phyloP scores from a whole-genome alignment of 2,113 vertebrate species.

The Chamaea fasciata region DNA sequence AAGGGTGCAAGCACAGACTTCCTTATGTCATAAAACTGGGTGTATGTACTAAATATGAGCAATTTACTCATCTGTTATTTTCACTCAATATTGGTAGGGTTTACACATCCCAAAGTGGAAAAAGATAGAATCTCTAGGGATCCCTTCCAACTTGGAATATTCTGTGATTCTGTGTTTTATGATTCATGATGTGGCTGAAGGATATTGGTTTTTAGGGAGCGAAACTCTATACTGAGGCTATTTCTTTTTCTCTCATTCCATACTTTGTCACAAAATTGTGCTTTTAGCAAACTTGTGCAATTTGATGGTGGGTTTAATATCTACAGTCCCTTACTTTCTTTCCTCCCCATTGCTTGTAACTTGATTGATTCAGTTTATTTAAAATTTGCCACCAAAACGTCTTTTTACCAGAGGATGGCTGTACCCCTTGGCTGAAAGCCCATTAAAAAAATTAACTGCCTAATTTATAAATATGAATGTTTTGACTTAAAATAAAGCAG shows the following conservation, averaged over 20 bases:
- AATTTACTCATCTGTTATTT: neutral
- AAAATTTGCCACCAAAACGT: neutral
- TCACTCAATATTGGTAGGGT: neutral
- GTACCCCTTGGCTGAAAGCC: neutral
- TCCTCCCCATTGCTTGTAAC: neutral
- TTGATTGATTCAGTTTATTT: neutral
- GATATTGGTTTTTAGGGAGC: neutral
- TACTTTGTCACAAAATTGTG: neutral
- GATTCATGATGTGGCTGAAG: neutral
- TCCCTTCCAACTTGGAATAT: rapidly evolving
- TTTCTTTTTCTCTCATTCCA: neutral
- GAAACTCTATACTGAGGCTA: neutral
- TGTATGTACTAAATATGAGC: neutral
- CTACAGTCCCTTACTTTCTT: neutral
- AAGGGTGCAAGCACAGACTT: neutral
- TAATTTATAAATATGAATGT: neutral
- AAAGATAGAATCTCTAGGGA: neutral
- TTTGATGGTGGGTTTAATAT: neutral
- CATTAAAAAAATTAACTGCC: neutral
- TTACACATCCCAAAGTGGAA: neutral
- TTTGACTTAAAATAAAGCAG: neutral
- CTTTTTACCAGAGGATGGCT: neutral
- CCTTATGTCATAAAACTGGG: neutral
- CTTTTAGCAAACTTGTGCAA: neutral
- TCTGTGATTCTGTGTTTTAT: neutral